Percentiles rank a stretch among this genome's conserved stretches.
phyloP scores from a whole-genome alignment of 2,888 invertebrate genomes.

The Papilio gigon region DNA sequence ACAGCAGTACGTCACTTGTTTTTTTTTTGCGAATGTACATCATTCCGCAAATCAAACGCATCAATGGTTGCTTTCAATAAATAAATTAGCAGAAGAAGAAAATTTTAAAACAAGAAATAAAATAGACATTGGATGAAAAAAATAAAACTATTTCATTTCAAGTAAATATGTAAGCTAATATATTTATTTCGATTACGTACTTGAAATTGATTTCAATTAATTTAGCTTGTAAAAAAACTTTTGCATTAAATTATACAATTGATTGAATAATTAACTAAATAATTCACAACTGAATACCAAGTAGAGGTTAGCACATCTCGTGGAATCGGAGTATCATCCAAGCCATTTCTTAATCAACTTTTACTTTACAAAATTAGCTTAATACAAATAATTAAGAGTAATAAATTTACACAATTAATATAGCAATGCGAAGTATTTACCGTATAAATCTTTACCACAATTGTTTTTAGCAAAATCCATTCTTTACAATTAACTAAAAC shows the following conservation, averaged over 20 bases:
- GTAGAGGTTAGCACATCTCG: no score
- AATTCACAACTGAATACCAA: background rate
- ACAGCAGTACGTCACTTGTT: background rate
- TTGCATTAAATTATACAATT: background rate
- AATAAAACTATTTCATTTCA: conserved; percentile 38
- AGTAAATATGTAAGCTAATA: conserved; percentile 45
- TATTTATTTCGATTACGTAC: conserved; percentile 32
- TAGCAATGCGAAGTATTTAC: background rate
- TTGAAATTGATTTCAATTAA: background rate
- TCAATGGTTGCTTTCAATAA: background rate
- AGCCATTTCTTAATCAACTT: conserved; percentile 4
- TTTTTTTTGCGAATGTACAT: no score
- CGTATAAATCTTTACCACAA: background rate
- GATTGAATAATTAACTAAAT: background rate
- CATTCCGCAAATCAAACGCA: background rate
- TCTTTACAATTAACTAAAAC: no score
- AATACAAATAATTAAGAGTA: conserved; percentile 2
- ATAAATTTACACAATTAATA: background rate
- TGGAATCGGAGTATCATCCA: no score
- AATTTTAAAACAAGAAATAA: background rate
- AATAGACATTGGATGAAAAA: background rate
- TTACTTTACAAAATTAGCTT: conserved; percentile 1
- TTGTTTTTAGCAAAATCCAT: no score
- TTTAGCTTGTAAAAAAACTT: conserved; percentile 9
- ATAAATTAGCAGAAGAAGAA: background rate